Evolutionary conservation across 2,113 vertebrate species (phyloP).

Genomic region (Notarius quadriscutis): DNA sequence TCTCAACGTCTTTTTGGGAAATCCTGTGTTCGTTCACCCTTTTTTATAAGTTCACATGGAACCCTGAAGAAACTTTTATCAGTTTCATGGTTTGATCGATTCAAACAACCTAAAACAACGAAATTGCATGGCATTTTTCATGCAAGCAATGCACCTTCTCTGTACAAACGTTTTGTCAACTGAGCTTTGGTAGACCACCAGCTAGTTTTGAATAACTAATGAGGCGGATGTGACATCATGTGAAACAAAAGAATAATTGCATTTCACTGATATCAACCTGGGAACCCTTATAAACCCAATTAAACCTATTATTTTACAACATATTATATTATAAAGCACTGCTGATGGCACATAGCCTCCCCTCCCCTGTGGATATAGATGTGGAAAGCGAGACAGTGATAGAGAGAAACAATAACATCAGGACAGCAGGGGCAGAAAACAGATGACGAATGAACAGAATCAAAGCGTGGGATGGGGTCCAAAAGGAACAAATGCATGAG

Average conservation of each 20-base stretch:
- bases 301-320: neutral
- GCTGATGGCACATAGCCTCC: neutral
- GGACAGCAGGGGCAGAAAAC: neutral
- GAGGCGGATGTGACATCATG: no score
- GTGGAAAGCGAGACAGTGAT: constrained; percentile 11
- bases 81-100: no score
- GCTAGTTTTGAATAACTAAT: no score
- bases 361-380: constrained; percentile 3
- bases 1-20: no score
- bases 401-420: neutral
- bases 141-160: no score
- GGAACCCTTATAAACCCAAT: neutral
- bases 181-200: no score
- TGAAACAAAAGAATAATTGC: neutral
- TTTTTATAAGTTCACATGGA: no score
- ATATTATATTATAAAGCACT: neutral
- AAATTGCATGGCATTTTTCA: no score
- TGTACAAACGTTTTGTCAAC: no score
- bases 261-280: neutral
- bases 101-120: no score
- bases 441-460: neutral
- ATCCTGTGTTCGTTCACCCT: no score
- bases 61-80: no score
- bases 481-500: neutral
- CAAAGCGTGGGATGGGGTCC: constrained; percentile 8